These are phyloP conservation scores for Gnatocerus cornutus DNA, from an alignment of 2,888 invertebrate genomes.

Conservation along the genomic window DNA sequence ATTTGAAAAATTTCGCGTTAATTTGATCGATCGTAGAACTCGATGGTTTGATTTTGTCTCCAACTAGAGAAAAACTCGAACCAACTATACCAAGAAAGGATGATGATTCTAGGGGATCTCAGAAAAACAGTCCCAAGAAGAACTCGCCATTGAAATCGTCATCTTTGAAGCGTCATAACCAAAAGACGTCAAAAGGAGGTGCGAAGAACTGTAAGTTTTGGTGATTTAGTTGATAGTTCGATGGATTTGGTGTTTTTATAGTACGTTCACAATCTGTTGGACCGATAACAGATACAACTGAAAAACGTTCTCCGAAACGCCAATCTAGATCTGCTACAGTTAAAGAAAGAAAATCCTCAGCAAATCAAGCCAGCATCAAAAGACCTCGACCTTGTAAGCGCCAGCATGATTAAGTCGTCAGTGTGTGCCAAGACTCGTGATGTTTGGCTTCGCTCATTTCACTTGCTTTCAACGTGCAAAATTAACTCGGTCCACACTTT, in stretches of 20 bases:
- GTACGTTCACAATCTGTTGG: constrained; percentile 83
- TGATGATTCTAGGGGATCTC: constrained; percentile 72
- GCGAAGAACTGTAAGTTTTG: constrained; percentile 70
- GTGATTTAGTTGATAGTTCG: background rate
- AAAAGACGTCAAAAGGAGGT: constrained; percentile 74
- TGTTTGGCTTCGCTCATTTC: constrained; percentile 61
- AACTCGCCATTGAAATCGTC: constrained; percentile 77
- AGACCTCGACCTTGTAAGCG: constrained; percentile 83
- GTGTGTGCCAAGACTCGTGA: constrained; percentile 72
- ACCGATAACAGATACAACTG: constrained; percentile 73
- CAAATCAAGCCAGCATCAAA: constrained; percentile 74
- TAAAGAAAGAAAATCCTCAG: constrained; percentile 79
- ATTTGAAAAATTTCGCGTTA: background rate
- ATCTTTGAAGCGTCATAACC: constrained; percentile 70
- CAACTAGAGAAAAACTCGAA: constrained; percentile 82
- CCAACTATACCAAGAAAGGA: constrained; percentile 77
- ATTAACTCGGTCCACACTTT: constrained; percentile 49
- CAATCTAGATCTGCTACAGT: constrained; percentile 81
- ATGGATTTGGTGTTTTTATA: constrained; percentile 58
- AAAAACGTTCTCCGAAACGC: constrained; percentile 85
- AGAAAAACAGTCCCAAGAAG: constrained; percentile 72
- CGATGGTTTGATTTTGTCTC: constrained; percentile 81
- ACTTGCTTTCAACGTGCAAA: constrained; percentile 57
- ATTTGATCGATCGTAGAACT: constrained; percentile 68
- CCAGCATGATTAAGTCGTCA: constrained; percentile 57